Base-by-base conservation (phyloP, 2,888 invertebrate genomes). In the Adineta ricciae region DNA sequence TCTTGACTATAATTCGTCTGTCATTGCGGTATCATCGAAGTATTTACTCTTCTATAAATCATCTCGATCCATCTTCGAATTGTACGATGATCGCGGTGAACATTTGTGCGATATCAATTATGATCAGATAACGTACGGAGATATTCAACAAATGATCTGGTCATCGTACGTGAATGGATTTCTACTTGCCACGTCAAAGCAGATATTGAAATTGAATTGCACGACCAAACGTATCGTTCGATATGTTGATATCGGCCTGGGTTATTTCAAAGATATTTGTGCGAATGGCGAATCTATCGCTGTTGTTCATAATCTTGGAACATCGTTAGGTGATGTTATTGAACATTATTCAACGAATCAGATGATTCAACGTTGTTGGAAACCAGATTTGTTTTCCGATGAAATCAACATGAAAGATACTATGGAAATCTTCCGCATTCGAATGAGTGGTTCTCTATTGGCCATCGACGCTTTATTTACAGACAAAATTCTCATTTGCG, bases 291-390 rank as follows among this genome's bases (percentile, higher is more conserved):
- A 78, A 41, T 41, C 38, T 5, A 41, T 78, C 14, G 2, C 24
- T 41, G 24, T 78, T 78, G n/a, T 78, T 41, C 41, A 78, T 78
- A 41, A 24, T 78, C 41, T 78, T 7, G 41, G 38, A 7, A 64
- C 64, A 36, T 78, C 41, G 41, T 78, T 41, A 78, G 78, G 41
- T 41, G 78, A 78, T 78, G 78, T 78, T 41, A 41, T 78, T n/a
- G 38, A 78, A 41, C 78, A 78, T 78, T 78, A 41, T 24, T 38
- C 38, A 78, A 78, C 24, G 8, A 38, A n/a, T 78, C 0, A 38
- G n/a, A 11, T 78, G 73, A 38, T 73, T 36, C 36, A 73, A 73
- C 73, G 73, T 38, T 73, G 38, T 38, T 73, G 73, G 73, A 73
- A 73, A 73, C 7, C 36, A 32, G 73, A 73, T 73, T 73, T 73